Evolutionary conservation across 1,140 invertebrate genomes (phyloP).

Genomic region (Tyrophagus putrescentiae): DNA sequence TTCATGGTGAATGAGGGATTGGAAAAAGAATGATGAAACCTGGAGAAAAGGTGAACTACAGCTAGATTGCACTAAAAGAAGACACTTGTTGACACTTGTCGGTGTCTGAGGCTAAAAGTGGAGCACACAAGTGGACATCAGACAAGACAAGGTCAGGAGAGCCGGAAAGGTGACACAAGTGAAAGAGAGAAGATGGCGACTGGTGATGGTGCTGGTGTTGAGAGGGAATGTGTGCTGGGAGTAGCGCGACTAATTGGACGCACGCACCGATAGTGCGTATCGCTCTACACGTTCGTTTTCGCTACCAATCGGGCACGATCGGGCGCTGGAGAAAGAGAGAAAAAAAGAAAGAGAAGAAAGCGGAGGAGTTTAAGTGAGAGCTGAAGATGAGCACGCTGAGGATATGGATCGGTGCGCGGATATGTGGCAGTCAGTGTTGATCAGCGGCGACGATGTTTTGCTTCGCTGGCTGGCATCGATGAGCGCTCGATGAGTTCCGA

Average conservation of each 20-base stretch:
- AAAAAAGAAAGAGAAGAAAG: not conserved
- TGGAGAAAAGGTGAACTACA: too few relatives aligned
- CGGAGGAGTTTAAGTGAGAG: not conserved
- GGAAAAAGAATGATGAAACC: not conserved
- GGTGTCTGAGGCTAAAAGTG: too few relatives aligned
- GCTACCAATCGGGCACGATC: constrained; percentile 7
- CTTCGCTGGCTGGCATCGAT: constrained; percentile 12
- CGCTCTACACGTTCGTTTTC: constrained; percentile 11
- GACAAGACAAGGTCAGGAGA: constrained; percentile 8
- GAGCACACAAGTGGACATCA: not conserved
- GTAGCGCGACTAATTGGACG: constrained; percentile 6
- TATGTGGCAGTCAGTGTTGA: too few relatives aligned
- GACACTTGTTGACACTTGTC: too few relatives aligned
- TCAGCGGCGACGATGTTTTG: not conserved
- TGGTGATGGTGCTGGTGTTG: too few relatives aligned
- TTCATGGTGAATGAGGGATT: constrained; percentile 1
- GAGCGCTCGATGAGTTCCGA: constrained; percentile 10
- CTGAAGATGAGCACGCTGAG: constrained; percentile 1
- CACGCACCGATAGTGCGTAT: constrained; percentile 14
- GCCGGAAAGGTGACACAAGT: not conserved
- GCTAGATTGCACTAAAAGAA: too few relatives aligned
- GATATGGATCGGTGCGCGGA: constrained; percentile 9
- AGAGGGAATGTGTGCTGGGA: too few relatives aligned
- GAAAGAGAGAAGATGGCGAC: too few relatives aligned
- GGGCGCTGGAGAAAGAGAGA: not conserved